Conservation (phyloP, 2,113 vertebrate species). For the Oryzias curvinotus region DNA sequence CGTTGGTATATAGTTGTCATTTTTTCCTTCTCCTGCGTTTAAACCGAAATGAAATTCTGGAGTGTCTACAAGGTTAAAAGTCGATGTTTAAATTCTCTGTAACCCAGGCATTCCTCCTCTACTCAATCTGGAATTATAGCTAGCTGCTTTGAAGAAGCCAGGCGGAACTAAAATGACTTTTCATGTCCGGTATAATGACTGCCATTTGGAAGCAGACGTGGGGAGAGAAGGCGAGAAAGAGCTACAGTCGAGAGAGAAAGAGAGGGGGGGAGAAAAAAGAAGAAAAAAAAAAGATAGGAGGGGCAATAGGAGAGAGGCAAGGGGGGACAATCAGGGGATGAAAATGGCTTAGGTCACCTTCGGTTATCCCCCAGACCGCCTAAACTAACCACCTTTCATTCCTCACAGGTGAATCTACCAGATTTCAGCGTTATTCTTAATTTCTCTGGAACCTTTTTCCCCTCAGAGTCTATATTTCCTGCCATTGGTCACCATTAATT, state of each 20-base stretch:
- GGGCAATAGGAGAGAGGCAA: constrained; percentile 41
- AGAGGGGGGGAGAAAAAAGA: constrained; percentile 38
- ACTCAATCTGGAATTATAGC: constrained; percentile 76
- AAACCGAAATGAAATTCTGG: constrained; percentile 34
- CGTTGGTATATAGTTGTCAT: constrained; percentile 18
- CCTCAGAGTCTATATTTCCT: constrained; percentile 26
- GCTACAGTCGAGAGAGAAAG: constrained; percentile 23
- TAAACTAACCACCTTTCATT: constrained; percentile 41
- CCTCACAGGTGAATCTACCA: constrained; percentile 32
- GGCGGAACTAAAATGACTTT: constrained; percentile 80
- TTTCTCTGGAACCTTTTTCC: constrained; percentile 34
- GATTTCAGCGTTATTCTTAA: constrained; percentile 19
- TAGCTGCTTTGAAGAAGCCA: constrained; percentile 77
- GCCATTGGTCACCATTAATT: constrained; percentile 60
- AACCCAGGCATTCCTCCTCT: constrained; percentile 61
- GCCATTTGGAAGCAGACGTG: constrained; percentile 73
- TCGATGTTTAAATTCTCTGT: constrained; percentile 69
- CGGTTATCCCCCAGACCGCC: constrained; percentile 55
- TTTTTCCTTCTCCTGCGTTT: neutral
- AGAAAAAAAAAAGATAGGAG: constrained; percentile 49
- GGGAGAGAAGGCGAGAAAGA: constrained; percentile 56
- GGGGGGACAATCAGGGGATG: constrained; percentile 54
- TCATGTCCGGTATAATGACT: constrained; percentile 78
- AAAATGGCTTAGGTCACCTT: constrained; percentile 70
- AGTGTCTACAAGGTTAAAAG: constrained; percentile 62